phyloP scores from a whole-genome alignment of 2,797 vertebrate genomes.

The Pseudotriccus pelzelni region DNA sequence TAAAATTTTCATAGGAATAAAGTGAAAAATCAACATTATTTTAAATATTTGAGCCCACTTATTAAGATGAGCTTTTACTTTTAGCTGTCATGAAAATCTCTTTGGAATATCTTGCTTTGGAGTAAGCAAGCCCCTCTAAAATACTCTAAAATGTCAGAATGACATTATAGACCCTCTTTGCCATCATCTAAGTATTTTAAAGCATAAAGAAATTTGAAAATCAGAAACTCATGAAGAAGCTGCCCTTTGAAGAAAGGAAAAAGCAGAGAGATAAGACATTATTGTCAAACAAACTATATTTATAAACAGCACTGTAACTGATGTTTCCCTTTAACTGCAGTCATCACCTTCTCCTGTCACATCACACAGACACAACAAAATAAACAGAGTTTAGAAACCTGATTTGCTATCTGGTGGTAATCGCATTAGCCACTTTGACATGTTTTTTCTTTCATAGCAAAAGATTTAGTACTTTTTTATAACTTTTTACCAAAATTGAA shows the following conservation, averaged over 20 bases:
- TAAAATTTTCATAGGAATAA: background rate
- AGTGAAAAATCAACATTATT: background rate
- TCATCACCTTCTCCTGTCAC: constrained; percentile 43
- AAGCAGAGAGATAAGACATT: background rate
- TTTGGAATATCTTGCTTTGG: background rate
- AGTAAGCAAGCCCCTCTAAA: background rate
- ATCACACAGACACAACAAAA: constrained; percentile 29
- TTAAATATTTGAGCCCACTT: background rate
- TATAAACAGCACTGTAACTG: constrained; percentile 43
- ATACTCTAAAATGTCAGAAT: background rate
- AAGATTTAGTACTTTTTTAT: background rate
- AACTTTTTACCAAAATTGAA: background rate
- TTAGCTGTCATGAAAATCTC: background rate
- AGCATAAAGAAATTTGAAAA: constrained; percentile 4
- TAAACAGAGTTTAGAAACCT: constrained; percentile 17
- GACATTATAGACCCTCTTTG: background rate
- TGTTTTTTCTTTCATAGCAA: background rate
- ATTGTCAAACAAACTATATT: background rate
- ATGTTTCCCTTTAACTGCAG: constrained; percentile 34
- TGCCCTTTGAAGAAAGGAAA: background rate
- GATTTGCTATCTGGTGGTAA: background rate
- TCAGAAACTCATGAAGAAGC: background rate
- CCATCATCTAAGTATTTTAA: background rate
- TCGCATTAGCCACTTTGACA: background rate
- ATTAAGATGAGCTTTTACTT: background rate